Base-by-base conservation (phyloP, 2,888 invertebrate genomes). In the Leucophenga montana region DNA sequence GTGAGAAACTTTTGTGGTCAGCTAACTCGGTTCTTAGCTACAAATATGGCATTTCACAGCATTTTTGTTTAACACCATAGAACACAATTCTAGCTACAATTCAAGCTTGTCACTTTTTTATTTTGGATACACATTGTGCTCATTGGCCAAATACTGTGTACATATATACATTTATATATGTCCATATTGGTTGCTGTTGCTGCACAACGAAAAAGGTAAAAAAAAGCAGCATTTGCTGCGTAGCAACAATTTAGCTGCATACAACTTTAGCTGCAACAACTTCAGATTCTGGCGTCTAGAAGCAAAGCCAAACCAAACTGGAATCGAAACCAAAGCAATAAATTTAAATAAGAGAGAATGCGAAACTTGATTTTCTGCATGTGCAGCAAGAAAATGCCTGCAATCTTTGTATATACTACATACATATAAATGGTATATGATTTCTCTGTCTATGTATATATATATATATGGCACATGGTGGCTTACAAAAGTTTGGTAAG, bases 301-400 rank as follows among this genome's bases (percentile, higher is more conserved):
- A 62, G 13, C 53, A 53, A 53, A 9, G 62, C 62, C 20, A 46
- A 31, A 33, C 16, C n/a, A 31, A 33, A 59, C 39, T 39, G 14
- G 27, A 59, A 59, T 53, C 13, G 56, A 50, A 46, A 33, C 16
- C 71, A 80, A 67, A 64, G 72, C 78, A 76, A 84, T 80, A 82
- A 79, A 78, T 83, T 77, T 75, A 77, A 83, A 77, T 78, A 74
- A 77, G 76, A 82, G 75, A 77, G 76, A 82, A 82, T 83, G 84
- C 83, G 83, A 85, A 83, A 83, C 85, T 85, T 82, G 85, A 82
- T 77, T 81, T 77, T 69, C 46, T 53, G 70, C 73, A 59, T 66
- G 72, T 68, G 62, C 20, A 27, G 16, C 67, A 64, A 68, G 57
- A 68, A 62, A 66, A 64, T 68, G 18, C 27, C 69, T 66, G 70